phyloP scores from a whole-genome alignment of 2,113 vertebrate species.

The Embiotoca jacksoni region DNA sequence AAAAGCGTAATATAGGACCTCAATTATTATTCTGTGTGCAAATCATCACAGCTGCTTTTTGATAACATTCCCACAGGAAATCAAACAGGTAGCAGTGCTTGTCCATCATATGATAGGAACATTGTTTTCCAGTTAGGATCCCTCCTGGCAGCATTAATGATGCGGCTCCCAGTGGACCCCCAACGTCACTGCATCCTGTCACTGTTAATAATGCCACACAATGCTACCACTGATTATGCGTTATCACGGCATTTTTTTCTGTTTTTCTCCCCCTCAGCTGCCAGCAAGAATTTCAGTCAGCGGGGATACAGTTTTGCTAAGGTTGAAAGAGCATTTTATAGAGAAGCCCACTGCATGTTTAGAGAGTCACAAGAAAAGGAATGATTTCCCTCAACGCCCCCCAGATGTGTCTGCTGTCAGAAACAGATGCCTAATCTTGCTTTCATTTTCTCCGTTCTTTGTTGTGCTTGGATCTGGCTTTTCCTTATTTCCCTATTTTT shows the following conservation, averaged over 20 bases:
- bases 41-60: background rate
- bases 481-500: constrained; percentile 4
- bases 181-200: constrained; percentile 68
- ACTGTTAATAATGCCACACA: constrained; percentile 67
- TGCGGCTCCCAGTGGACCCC: constrained; percentile 59
- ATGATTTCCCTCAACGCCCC: constrained; percentile 23
- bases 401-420: constrained; percentile 55
- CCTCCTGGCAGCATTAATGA: constrained; percentile 48
- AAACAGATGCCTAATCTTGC: constrained; percentile 18
- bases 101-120: constrained; percentile 31
- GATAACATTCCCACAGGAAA: constrained; percentile 2
- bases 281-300: constrained; percentile 61
- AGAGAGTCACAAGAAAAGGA: constrained; percentile 35
- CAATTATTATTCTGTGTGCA: background rate
- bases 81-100: constrained; percentile 20
- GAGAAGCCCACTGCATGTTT: constrained; percentile 31
- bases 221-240: constrained; percentile 59
- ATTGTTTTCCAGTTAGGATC: constrained; percentile 43
- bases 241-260: constrained; percentile 46
- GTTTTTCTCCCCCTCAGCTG: constrained; percentile 53
- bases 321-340: constrained; percentile 47
- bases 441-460: constrained; percentile 40
- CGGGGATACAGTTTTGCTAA: constrained; percentile 30
- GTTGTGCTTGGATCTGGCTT: constrained; percentile 20
- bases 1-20: background rate